These are phyloP conservation scores for Argopecten irradians DNA, from an alignment of 1,140 invertebrate genomes.

Conservation along the genomic window DNA sequence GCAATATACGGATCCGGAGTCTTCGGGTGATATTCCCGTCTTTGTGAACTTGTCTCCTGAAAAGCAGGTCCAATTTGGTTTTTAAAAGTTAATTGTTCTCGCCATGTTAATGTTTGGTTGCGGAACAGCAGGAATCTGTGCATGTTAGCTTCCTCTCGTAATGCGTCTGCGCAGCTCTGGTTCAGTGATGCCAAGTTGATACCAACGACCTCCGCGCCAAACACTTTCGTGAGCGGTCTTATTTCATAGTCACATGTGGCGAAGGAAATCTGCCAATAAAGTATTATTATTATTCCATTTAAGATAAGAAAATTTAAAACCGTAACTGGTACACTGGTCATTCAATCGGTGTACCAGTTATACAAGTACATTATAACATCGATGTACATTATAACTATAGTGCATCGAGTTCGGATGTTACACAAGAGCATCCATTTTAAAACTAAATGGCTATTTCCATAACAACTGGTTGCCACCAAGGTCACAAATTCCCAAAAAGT, in stretches of 20 bases:
- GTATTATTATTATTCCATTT: no score
- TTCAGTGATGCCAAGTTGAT: constrained; percentile 28
- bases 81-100: constrained; percentile 46
- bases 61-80: constrained; percentile 37
- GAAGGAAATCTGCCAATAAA: neutral
- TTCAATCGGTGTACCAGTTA: no score
- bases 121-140: constrained; percentile 47
- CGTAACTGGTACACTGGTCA: no score
- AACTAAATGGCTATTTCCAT: no score
- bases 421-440: no score
- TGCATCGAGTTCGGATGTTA: no score
- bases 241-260: constrained; percentile 32
- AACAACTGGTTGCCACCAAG: no score
- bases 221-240: constrained; percentile 39
- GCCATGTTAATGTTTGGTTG: constrained; percentile 43
- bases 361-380: no score
- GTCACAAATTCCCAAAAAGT: no score
- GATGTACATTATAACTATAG: no score
- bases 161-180: constrained; percentile 42
- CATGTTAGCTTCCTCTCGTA: constrained; percentile 48
- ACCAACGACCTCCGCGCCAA: constrained; percentile 45
- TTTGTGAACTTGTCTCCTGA: constrained; percentile 33
- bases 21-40: constrained; percentile 43
- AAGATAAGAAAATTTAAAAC: no score
- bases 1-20: constrained; percentile 43